Evolutionary conservation across 1,140 invertebrate species (phyloP), one percentile per base, ranked within the genome.

Genomic region (Venustaconcha ellipsiformis): DNA sequence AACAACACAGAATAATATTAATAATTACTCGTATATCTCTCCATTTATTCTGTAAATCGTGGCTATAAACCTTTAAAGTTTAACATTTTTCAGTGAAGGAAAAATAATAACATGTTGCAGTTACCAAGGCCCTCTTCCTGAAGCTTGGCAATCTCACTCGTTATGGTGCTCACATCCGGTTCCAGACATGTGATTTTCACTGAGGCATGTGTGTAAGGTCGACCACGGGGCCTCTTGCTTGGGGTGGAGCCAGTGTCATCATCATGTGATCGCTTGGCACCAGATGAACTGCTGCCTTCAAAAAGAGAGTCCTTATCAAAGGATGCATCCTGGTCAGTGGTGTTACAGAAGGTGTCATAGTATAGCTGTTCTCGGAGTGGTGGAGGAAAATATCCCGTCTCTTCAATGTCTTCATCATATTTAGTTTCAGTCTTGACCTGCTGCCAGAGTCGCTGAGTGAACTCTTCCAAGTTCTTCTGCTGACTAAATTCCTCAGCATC

Each of bases 171-270:
- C 15, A 58, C 48, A 60, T 76, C 70, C 13, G 69, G 75, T 60
- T 64, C 65, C 14, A 76, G 37, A 64, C 75, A 76, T 20, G 75
- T 76, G 64, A 76, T 76, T 70, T 76, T 76, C 13, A 76, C 75
- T 56, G 48, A 76, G 13, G 75, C 75, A 30, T 76, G 69, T 58
- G 67, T 71, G 58, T 76, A 76, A 14, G 75, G 75, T 67, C 75
- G 57, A 18, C 75, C 75, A 55, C 75, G 63, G 20, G 68, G 56
- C 30, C 75, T 65, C 66, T 76, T 76, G 26, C 57, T 55, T 15
- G 75, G 75, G 3, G 75, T n/a, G 15, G 57, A 13, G 37, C 55
- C 15, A 62, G 55, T 14, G 57, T 69, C 14, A 68, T 71, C 18
- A 26, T 67, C 60, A 70, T 14, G 15, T 63, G 58, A 23, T 76